Base-by-base conservation (phyloP, 2,113 vertebrate genomes). In the Steatornis caripensis region DNA sequence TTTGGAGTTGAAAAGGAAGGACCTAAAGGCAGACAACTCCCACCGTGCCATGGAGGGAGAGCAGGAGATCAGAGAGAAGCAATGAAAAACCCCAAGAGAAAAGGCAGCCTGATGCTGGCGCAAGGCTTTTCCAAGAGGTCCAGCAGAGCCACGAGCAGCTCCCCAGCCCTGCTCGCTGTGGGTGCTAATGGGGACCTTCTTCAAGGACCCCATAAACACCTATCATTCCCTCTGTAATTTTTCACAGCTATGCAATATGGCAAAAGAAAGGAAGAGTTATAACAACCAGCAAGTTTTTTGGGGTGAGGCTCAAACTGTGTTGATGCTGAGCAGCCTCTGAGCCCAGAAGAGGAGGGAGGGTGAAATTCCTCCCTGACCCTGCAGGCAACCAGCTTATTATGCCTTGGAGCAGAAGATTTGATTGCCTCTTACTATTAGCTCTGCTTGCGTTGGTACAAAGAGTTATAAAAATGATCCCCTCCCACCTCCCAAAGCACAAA, bases 341-440 rank as follows among this genome's bases (percentile, higher is more conserved):
- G 60, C 43, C 48, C 80, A 39, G 49, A n/a, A 81, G 45, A 26
- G 30, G 45, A 87, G 43, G 69, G 65, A 91, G 70, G n/a, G 65
- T 1, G 2, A 85, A 95, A 89, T 93, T 89, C 91, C 45, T 65
- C 57, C 61, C 30, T 57, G 66, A 69, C 87, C 92, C 84, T 65
- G 74, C 65, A 75, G 91, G 89, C 92, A 91, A 92, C 72, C 80
- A 92, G 61, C 69, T 93, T 96, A 95, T 93, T 96, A 95, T 29
- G 72, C 89, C 94, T 95, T 94, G 91, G 78, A 89, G 87, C 91
- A 95, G 90, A 95, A 95, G 91, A 87, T 92, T 89, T 93, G 93
- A 93, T 93, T 97, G 92, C 95, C 96, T 95, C 95, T 95, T 94
- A 61, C 89, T 77, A 90, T 96, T 95, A 96, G 91, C 80, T 95